Evolutionary conservation across 2,888 invertebrate species (phyloP), one percentile per base, ranked within the genome.

Genomic region (Chydorus sphaericus): DNA sequence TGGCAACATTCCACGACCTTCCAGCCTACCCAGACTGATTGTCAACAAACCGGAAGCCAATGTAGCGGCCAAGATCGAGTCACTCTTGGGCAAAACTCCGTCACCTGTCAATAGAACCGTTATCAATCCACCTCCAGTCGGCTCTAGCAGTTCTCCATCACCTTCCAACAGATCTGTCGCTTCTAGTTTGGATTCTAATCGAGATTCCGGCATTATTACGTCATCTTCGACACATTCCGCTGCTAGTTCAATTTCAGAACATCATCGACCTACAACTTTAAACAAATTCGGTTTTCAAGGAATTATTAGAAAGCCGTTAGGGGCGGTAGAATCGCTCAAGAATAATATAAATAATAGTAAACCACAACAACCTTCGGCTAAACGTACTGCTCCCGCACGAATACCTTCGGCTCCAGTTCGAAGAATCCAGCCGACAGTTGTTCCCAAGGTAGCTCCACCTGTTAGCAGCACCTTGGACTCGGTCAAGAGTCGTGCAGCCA

Each of bases 131-230:
- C 44, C 44, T 23, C 44, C 44, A 16, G 23, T 26, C 20, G 39
- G 18, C 4, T 39, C 39, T 7, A n/a, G n/a, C n/a, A n/a, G n/a
- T n/a, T n/a, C n/a, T n/a, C 44, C 44, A 4, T 44, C 44, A n/a
- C 44, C 44, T 14, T 44, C 44, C 26, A 44, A n/a, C 44, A 44
- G 23, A 28, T 44, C 44, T 28, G 28, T 44, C 3, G 44, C 44
- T 1, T 44, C 44, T 23, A 44, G 44, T 44, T 44, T 44, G 26
- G 44, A 28, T 4, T 44, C 44, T 14, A 44, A 44, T 44, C 23
- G 28, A 23, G 52, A 52, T 36, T 52, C 52, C 20, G 52, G 52
- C n/a, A 36, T 52, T 37, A 37, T 20, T 26, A 31, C 31, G 23
- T 33, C n/a, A n/a, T n/a, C n/a, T n/a, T n/a, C n/a, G n/a, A n/a